These are phyloP conservation scores for Gasteruption jaculator DNA, from an alignment of 2,888 invertebrate species.

Conservation along the genomic window DNA sequence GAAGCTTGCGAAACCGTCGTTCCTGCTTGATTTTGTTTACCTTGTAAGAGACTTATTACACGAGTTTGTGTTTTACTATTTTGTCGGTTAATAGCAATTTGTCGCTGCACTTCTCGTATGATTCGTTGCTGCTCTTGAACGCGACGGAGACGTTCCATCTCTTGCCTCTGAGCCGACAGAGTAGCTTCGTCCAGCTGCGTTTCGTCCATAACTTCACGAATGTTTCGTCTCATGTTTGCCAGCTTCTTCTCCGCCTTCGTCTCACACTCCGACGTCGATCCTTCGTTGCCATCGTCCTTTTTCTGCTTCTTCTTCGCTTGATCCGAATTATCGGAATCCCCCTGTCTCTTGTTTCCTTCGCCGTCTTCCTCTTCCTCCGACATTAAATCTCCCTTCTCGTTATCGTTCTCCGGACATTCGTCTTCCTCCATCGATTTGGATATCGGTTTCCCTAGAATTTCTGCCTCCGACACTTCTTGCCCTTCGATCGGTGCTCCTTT, in stretches of 20 bases:
- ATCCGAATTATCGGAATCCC: conserved; percentile 41
- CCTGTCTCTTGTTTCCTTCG: conserved; percentile 48
- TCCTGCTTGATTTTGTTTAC: conserved; percentile 53
- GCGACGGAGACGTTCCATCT: conserved; percentile 79
- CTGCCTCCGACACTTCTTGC: conserved; percentile 47
- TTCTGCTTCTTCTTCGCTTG: conserved; percentile 42
- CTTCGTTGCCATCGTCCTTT: conserved; percentile 47
- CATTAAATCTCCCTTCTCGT: conserved; percentile 32
- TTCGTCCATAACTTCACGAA: conserved; percentile 90
- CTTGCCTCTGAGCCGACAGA: conserved; percentile 86
- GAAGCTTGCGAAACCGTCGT: conserved; percentile 41
- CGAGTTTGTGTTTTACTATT: conserved; percentile 65
- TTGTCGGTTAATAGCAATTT: conserved; percentile 71
- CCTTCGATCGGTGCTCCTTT: conserved; percentile 48
- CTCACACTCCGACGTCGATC: conserved; percentile 46
- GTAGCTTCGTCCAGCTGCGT: conserved; percentile 90
- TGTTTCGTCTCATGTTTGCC: conserved; percentile 75
- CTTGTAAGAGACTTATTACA: conserved; percentile 69
- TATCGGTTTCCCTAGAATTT: conserved; percentile 41
- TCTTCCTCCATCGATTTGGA: conserved; percentile 41
- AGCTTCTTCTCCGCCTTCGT: conserved; percentile 44
- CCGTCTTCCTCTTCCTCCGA: conserved; percentile 42
- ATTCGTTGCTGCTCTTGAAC: conserved; percentile 83
- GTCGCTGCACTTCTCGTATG: conserved; percentile 75
- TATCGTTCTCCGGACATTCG: conserved; percentile 41